Evolutionary conservation across 2,888 invertebrate genomes (phyloP).

Genomic region (Archaeoteleia sp.): DNA sequence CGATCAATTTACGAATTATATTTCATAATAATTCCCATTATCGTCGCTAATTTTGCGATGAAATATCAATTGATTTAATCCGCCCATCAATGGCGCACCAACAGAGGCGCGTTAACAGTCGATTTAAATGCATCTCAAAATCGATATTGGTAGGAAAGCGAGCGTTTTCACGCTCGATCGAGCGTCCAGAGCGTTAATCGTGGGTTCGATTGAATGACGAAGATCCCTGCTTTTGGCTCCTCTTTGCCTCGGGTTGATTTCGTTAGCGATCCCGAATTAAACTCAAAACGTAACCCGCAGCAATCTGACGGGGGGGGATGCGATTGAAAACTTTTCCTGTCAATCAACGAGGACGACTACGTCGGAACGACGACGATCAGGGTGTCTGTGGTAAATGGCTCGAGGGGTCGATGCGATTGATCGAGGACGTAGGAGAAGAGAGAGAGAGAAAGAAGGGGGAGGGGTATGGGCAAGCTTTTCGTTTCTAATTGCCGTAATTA

Average conservation of each 20-base stretch:
- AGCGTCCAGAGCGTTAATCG: constrained; percentile 9
- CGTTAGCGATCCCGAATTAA: constrained; percentile 34
- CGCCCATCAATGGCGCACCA: neutral
- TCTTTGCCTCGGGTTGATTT: constrained; percentile 16
- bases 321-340: constrained; percentile 67
- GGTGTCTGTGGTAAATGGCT: constrained; percentile 62
- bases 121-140: neutral
- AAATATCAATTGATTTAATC: no score
- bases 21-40: no score
- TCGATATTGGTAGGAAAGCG: constrained; percentile 1
- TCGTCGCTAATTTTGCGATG: no score
- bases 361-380: constrained; percentile 27
- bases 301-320: constrained; percentile 26
- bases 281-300: constrained; percentile 19
- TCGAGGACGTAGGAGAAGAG: constrained; percentile 35
- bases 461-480: constrained; percentile 62
- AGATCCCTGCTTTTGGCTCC: constrained; percentile 12
- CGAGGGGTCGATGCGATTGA: constrained; percentile 65
- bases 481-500: constrained; percentile 69
- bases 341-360: constrained; percentile 58
- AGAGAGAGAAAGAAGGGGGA: constrained; percentile 2
- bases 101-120: neutral
- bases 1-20: no score
- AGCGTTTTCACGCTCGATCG: constrained; percentile 19
- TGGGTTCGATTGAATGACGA: constrained; percentile 10